A percentile compares a stretch with the other conserved stretches of the same genome.
These are phyloP conservation scores for Murina feae DNA, from an alignment of 2,113 vertebrate species.

Conservation along the genomic window DNA sequence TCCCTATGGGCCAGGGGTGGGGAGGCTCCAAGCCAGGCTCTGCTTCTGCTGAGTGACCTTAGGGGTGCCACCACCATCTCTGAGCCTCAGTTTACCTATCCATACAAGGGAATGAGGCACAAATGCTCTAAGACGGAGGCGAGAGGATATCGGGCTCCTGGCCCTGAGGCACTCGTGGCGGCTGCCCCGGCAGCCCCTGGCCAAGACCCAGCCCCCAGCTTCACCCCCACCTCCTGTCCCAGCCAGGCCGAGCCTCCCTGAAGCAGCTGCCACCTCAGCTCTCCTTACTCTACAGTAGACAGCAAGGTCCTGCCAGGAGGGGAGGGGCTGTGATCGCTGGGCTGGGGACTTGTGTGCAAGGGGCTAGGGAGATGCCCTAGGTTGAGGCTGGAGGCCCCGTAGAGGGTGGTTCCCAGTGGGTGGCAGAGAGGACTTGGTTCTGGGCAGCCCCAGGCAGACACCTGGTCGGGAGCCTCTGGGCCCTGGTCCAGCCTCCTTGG, in stretches of 20 bases:
- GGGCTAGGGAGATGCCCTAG: not conserved
- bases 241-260: not conserved
- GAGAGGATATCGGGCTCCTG: not conserved
- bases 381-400: not conserved
- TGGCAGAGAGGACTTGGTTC: not conserved
- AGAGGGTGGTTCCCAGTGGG: not conserved
- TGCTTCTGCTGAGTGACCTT: not conserved
- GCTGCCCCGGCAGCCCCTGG: slow-evolving; percentile 3
- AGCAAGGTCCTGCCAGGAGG: slow-evolving; percentile 19
- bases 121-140: not conserved
- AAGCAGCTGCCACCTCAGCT: slow-evolving; percentile 62
- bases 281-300: slow-evolving; percentile 12
- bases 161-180: not conserved
- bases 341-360: not conserved
- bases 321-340: not conserved
- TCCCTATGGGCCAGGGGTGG: slow-evolving; percentile 18
- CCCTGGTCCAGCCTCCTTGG: slow-evolving; percentile 14
- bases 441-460: slow-evolving; percentile 24
- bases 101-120: not conserved
- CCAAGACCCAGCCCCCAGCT: not conserved
- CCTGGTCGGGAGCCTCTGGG: slow-evolving; percentile 40
- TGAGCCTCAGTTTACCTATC: slow-evolving; percentile 40
- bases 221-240: not conserved
- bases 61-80: not conserved
- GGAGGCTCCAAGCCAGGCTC: not conserved